Percentiles rank a stretch among this genome's conserved stretches.
Conservation (phyloP, 2,113 vertebrate species). For the Xenopus laevis region DNA sequence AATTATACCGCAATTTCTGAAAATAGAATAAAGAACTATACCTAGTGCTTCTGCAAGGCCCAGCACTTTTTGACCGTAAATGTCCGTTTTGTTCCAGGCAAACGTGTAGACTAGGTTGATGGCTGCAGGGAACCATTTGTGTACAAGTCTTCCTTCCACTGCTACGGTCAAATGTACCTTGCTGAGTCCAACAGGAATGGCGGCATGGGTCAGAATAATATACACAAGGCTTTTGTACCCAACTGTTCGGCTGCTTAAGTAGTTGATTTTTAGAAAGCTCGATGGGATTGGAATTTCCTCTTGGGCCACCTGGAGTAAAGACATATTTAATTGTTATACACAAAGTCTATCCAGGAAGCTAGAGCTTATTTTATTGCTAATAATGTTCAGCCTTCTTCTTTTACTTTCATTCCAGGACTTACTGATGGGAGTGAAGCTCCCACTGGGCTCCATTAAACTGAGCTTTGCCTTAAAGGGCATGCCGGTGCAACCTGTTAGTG, state of each 20-base stretch:
- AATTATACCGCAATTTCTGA: no score
- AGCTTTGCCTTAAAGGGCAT: no score
- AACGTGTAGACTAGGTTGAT: slow-evolving; percentile 86
- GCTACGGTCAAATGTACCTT: slow-evolving; percentile 89
- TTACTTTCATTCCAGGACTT: no score
- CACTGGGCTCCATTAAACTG: no score
- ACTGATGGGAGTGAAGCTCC: no score
- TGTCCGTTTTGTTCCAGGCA: slow-evolving; percentile 96
- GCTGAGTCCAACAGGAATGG: slow-evolving; percentile 75
- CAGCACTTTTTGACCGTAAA: slow-evolving; percentile 93
- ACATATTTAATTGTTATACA: not conserved
- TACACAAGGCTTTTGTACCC: slow-evolving; percentile 90
- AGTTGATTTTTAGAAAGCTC: slow-evolving; percentile 88
- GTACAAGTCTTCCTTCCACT: slow-evolving; percentile 86
- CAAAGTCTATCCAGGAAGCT: not conserved
- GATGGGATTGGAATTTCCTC: slow-evolving; percentile 89
- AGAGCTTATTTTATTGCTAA: not conserved
- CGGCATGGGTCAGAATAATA: slow-evolving; percentile 83
- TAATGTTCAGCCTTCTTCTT: not conserved
- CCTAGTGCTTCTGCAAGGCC: slow-evolving; percentile 87
- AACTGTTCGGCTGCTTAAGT: slow-evolving; percentile 86
- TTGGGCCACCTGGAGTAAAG: slow-evolving; percentile 81
- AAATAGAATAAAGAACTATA: slow-evolving; percentile 53
- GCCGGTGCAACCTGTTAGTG: no score
- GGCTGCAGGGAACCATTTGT: slow-evolving; percentile 91